A percentile compares a stretch with the other conserved stretches of the same genome.
Conservation (phyloP, 1,140 invertebrate genomes). For the Orchestia grillus region DNA sequence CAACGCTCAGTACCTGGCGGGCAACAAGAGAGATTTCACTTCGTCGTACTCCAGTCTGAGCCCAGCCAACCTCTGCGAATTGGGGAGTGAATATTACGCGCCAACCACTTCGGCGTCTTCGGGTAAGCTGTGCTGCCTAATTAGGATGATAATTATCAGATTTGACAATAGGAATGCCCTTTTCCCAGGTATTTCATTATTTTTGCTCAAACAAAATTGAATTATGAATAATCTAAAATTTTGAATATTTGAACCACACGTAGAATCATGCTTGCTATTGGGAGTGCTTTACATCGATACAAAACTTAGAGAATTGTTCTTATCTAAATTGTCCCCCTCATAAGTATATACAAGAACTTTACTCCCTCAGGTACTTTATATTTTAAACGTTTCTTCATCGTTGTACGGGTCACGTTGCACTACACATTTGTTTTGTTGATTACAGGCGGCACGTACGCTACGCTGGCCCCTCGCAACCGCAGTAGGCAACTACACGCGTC, state of each 20-base stretch:
- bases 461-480: slow-evolving; percentile 22
- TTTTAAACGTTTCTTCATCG: not conserved
- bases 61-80: slow-evolving; percentile 21
- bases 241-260: not conserved
- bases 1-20: not conserved
- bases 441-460: slow-evolving; percentile 19
- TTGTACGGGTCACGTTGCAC: not conserved
- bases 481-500: not conserved
- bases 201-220: not conserved
- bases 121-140: not conserved
- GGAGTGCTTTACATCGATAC: not conserved
- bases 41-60: slow-evolving; percentile 11
- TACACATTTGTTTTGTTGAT: not conserved
- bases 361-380: not conserved
- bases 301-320: not conserved
- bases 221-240: too few relatives aligned
- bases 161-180: not conserved
- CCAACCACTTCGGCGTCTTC: slow-evolving; percentile 1
- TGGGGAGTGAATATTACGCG: not conserved
- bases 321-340: too few relatives aligned
- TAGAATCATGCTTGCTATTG: not conserved
- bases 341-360: not conserved
- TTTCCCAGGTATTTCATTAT: not conserved
- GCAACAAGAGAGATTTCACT: not conserved
- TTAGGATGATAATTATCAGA: not conserved